phyloP scores from a whole-genome alignment of 2,888 invertebrate species.

The Malthinus flaveolus region DNA sequence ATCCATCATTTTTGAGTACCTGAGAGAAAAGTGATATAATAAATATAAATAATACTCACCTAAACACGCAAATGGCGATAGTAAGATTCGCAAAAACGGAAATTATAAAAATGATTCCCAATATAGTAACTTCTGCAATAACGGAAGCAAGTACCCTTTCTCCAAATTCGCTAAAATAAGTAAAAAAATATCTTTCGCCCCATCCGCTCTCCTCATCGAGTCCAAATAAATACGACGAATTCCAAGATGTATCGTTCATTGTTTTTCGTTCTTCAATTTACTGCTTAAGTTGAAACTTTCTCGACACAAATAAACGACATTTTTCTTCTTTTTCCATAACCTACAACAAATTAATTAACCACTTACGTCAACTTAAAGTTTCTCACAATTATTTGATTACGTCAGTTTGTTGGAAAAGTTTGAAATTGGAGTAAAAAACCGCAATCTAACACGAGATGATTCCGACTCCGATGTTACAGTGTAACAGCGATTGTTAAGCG shows the following conservation, averaged over 20 bases:
- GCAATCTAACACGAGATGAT: too few species aligned
- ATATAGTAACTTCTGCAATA: slow-evolving; percentile 51
- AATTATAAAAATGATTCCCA: slow-evolving; percentile 51
- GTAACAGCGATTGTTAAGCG: too few species aligned
- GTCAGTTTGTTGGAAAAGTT: too few species aligned
- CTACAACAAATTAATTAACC: neutral
- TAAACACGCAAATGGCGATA: slow-evolving; percentile 58
- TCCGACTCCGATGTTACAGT: too few species aligned
- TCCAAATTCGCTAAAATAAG: slow-evolving; percentile 61
- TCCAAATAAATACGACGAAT: slow-evolving; percentile 59
- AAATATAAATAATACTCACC: slow-evolving; percentile 44
- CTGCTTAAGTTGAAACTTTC: neutral
- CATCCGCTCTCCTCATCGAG: slow-evolving; percentile 56
- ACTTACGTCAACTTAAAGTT: too few species aligned
- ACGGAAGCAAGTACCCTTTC: slow-evolving; percentile 49
- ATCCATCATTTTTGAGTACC: neutral
- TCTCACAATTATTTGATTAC: too few species aligned
- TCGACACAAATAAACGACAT: neutral
- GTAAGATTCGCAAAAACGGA: slow-evolving; percentile 59
- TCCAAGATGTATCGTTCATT: slow-evolving; percentile 40
- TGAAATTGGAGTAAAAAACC: too few species aligned
- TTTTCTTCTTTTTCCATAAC: neutral
- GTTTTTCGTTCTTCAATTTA: slow-evolving; percentile 9
- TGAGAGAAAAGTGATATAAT: too few species aligned
- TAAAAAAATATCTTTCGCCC: slow-evolving; percentile 61